Conservation (phyloP, 2,113 vertebrate genomes). For the Tricholaema leucomelas region DNA sequence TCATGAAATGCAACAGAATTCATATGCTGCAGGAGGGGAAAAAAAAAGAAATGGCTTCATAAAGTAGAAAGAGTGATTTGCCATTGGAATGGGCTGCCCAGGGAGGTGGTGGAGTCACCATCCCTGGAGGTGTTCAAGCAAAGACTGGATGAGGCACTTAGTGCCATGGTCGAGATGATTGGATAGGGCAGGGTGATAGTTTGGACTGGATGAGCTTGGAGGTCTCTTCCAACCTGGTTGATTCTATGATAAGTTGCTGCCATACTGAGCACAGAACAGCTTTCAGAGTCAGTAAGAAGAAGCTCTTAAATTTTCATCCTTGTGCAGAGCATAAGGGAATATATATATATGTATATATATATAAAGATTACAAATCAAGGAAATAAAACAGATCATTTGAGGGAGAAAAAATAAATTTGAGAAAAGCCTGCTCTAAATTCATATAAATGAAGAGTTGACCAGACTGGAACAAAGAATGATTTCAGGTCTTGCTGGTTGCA, state of each 20-base stretch:
- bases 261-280: not conserved
- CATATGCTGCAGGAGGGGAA: not conserved
- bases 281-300: not conserved
- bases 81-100: too few species aligned
- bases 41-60: slow-evolving; percentile 13
- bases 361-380: not conserved
- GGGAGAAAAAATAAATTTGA: not conserved
- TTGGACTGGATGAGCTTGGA: too few species aligned
- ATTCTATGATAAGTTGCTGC: too few species aligned
- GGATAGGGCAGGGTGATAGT: too few species aligned
- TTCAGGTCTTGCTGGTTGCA: not conserved
- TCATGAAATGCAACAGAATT: not conserved
- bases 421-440: not conserved
- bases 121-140: too few species aligned
- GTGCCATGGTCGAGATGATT: too few species aligned
- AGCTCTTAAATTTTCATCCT: not conserved
- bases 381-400: not conserved
- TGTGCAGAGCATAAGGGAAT: not conserved
- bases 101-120: too few species aligned
- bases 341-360: too few species aligned
- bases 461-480: not conserved
- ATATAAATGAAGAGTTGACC: not conserved
- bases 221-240: too few species aligned
- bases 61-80: slow-evolving; percentile 18
- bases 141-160: too few species aligned